These are phyloP conservation scores for Melanostoma mellinum DNA, from an alignment of 2,888 invertebrate species.

Conservation along the genomic window DNA sequence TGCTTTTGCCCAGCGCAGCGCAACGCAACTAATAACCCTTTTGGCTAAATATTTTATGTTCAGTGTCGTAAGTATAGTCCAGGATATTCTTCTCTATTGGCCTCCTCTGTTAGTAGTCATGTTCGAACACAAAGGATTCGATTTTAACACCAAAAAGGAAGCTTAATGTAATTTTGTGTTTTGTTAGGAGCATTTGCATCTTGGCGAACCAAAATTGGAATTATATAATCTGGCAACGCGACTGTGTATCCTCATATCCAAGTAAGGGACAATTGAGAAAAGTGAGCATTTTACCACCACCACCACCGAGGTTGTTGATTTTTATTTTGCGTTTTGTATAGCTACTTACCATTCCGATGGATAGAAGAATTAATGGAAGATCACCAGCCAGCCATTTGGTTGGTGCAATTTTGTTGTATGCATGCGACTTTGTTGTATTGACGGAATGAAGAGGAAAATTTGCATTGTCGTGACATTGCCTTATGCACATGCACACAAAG, in stretches of 20 bases:
- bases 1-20: conserved; percentile 16
- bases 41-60: conserved; percentile 57
- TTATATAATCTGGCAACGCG: conserved; percentile 54
- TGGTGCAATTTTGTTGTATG: conserved; percentile 46
- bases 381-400: conserved; percentile 16
- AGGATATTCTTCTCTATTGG: not conserved
- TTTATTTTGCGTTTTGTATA: conserved; percentile 2
- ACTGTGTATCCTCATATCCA: conserved; percentile 46
- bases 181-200: conserved; percentile 50
- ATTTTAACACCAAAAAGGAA: conserved; percentile 68
- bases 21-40: conserved; percentile 67
- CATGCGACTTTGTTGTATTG: conserved; percentile 59
- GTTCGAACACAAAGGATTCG: conserved; percentile 60
- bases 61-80: conserved; percentile 51
- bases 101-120: conserved; percentile 15
- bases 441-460: conserved; percentile 67
- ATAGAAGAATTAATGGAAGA: conserved; percentile 66
- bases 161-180: conserved; percentile 40
- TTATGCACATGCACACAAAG: conserved; percentile 38
- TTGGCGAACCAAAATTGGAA: conserved; percentile 47
- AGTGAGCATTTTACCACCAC: conserved; percentile 70
- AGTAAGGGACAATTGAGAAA: conserved; percentile 62
- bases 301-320: conserved; percentile 7
- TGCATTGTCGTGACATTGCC: conserved; percentile 72
- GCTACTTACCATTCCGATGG: conserved; percentile 61